phyloP scores from a whole-genome alignment of 2,888 invertebrate species.

The Ormyrus labotus region DNA sequence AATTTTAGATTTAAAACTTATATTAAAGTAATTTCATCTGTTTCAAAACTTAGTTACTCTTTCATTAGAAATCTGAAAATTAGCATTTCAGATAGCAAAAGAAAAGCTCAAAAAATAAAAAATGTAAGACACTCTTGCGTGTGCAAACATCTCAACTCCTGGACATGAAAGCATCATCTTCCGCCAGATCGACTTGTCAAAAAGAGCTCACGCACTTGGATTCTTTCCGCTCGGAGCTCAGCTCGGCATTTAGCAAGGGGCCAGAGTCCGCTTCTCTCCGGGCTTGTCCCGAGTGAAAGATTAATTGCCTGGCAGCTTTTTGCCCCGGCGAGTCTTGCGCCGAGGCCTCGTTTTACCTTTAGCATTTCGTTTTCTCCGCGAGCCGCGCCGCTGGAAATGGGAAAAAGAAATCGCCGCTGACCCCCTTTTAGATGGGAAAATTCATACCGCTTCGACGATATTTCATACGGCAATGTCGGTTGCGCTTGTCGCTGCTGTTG shows the following conservation, averaged over 20 bases:
- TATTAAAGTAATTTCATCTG: too few relatives aligned
- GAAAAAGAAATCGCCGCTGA: conserved; percentile 48
- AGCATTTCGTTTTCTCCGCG: conserved; percentile 35
- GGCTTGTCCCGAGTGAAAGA: conserved; percentile 48
- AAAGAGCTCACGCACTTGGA: conserved; percentile 20
- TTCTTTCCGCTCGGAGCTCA: background rate
- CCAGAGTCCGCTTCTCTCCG: conserved; percentile 33
- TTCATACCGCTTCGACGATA: conserved; percentile 24
- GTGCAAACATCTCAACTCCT: conserved; percentile 24
- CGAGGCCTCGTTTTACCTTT: conserved; percentile 43
- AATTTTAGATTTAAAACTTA: too few relatives aligned
- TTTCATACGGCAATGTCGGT: conserved; percentile 2
- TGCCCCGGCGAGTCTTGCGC: conserved; percentile 3
- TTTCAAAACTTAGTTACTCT: too few relatives aligned
- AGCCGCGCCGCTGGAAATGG: conserved; percentile 47
- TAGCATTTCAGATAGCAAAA: too few relatives aligned
- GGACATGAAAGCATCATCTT: conserved; percentile 37
- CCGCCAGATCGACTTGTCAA: conserved; percentile 25
- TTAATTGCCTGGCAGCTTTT: conserved; percentile 55
- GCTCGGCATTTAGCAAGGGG: conserved; percentile 16
- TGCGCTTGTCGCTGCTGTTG: background rate
- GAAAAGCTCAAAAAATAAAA: too few relatives aligned
- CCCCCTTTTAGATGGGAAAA: conserved; percentile 27
- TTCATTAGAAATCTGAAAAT: too few relatives aligned
- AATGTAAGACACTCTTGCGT: background rate